Evolutionary conservation across 1,140 invertebrate genomes (phyloP).

Genomic region (Musca domestica): DNA sequence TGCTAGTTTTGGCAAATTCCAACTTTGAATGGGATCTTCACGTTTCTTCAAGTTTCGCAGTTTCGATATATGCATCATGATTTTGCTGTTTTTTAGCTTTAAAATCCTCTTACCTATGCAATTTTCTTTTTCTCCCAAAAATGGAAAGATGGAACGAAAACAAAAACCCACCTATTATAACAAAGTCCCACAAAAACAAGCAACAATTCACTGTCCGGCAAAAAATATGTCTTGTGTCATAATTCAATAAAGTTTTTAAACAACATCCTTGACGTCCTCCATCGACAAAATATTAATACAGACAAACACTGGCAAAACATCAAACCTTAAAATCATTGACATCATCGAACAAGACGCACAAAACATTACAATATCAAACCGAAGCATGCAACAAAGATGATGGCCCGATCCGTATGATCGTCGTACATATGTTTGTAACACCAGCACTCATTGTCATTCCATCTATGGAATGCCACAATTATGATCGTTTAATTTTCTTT

Average conservation of each 20-base stretch:
- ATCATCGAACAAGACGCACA: neutral
- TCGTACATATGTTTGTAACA: constrained; percentile 3
- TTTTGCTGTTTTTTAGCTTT: no score
- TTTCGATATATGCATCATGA: no score
- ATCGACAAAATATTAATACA: neutral
- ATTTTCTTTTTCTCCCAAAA: no score
- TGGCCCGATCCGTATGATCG: no score
- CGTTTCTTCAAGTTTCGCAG: no score
- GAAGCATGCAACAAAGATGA: neutral
- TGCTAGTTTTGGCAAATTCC: no score
- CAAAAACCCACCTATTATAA: neutral
- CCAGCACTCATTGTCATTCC: neutral
- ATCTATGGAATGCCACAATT: constrained; percentile 6
- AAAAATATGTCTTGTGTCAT: constrained; percentile 19
- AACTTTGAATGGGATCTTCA: no score
- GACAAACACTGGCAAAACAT: neutral
- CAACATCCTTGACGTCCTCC: constrained; percentile 2
- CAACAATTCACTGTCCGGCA: neutral
- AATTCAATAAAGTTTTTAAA: constrained; percentile 22
- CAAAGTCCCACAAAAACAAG: neutral
- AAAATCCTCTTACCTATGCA: no score
- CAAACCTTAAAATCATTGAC: neutral
- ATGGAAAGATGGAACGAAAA: no score
- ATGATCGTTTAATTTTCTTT: constrained; percentile 20
- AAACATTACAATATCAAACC: neutral